Conservation (phyloP, 2,888 invertebrate species). For the Bellardia bayeri region DNA sequence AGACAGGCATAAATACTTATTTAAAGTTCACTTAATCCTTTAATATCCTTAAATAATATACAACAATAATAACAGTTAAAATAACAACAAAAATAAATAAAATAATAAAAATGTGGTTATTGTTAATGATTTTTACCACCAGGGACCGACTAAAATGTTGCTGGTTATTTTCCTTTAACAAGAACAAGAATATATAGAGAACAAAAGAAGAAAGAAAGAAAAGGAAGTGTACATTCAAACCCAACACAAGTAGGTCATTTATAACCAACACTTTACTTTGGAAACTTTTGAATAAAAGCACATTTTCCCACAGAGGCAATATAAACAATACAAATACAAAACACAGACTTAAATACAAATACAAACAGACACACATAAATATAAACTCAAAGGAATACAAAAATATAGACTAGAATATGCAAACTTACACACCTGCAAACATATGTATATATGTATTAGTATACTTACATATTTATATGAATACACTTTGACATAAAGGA, state of each 20-base stretch:
- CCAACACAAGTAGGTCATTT: conserved; percentile 55
- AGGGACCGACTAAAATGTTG: conserved; percentile 44
- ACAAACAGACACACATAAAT: background rate
- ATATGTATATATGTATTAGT: too few relatives aligned
- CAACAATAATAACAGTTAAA: background rate
- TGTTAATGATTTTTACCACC: conserved; percentile 63
- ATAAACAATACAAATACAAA: conserved; percentile 70
- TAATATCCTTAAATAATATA: conserved; percentile 52
- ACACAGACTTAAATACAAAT: conserved; percentile 50
- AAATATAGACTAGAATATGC: conserved; percentile 5
- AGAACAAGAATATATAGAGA: conserved; percentile 2
- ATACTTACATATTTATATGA: background rate
- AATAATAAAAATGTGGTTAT: conserved; percentile 60
- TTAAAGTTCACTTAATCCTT: conserved; percentile 55
- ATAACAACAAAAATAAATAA: conserved; percentile 16
- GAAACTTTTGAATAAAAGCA: conserved; percentile 64
- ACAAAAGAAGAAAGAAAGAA: background rate
- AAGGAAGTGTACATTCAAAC: conserved; percentile 22
- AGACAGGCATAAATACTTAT: conserved; percentile 11
- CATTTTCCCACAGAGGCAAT: conserved; percentile 46
- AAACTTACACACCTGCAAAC: conserved; percentile 34
- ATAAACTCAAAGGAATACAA: conserved; percentile 43
- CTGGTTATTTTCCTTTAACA: conserved; percentile 18
- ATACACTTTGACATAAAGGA: conserved; percentile 60
- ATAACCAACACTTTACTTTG: conserved; percentile 50